Base-by-base conservation (phyloP, 2,888 invertebrate species). In the Dasypolia templi region DNA sequence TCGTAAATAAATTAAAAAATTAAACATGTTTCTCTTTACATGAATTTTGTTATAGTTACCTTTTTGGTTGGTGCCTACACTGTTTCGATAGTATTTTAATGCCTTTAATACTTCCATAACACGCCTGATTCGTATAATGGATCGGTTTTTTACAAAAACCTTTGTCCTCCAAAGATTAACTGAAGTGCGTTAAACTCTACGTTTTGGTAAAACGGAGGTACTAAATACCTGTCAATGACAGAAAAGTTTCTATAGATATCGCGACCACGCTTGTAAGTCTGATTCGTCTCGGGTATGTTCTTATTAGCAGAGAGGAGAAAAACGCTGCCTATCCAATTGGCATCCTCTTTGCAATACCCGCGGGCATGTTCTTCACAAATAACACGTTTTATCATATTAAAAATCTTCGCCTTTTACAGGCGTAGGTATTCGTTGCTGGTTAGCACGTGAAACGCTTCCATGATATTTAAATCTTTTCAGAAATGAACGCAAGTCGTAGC, bases 401-500 rank as follows among this genome's bases (percentile, higher is more conserved):
- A 42, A 29, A 51, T 39, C 0, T 26, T 53, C 46, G 1, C 14
- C 1, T 11, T 19, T 26, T 72, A 6, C 17, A 46, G 17, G 1
- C 19, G 6, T 17, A 22, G 3, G 1, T 35, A 26, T 65, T 39
- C 2, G 29, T n/a, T 22, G 14, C 19, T 29, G 9, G 35, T 58
- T 29, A 44, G 32, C 2, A n/a, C 51, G 11, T 29, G 26, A 70
- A 55, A 62, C 19, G 39, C 29, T 55, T 32, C 26, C 17, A 39
- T 56, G 22, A 44, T 39, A 55, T 61, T 55, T 56, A 46, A 56
- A 44, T 66, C 1, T 35, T 56, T 77, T 77, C 29, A 26, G 19
- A 62, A 42, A 17, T 32, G 32, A 55, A 29, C 19, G 14, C 58
- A n/a, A 46, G 29, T 29, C 53, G n/a, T 49, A 39, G 14, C 69